phyloP scores from a whole-genome alignment of 2,888 invertebrate genomes.

The Tenodera sinensis region DNA sequence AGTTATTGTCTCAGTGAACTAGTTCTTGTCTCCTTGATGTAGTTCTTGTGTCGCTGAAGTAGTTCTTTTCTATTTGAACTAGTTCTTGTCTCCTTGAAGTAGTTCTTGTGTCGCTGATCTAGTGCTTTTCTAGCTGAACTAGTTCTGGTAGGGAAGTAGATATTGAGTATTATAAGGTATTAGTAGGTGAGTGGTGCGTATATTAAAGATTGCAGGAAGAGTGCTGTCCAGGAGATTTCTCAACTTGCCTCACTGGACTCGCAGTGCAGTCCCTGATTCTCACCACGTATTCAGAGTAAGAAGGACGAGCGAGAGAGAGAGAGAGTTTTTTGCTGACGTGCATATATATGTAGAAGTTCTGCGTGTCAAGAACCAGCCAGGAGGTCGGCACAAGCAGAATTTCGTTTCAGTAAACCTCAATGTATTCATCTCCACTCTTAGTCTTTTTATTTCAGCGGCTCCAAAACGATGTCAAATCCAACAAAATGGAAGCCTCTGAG shows the following conservation, averaged over 20 bases:
- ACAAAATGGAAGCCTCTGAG: background rate
- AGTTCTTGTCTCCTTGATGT: no score
- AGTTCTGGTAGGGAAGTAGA: no score
- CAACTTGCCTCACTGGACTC: background rate
- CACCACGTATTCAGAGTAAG: background rate
- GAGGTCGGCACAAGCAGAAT: background rate
- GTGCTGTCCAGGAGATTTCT: no score
- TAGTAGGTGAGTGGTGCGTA: no score
- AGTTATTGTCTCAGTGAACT: no score
- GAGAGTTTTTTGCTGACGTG: background rate
- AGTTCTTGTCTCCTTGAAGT: no score
- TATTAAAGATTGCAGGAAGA: no score
- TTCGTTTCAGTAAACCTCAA: background rate
- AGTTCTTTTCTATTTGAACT: no score
- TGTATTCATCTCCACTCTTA: background rate
- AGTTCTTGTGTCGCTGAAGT: no score
- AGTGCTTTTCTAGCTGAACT: no score
- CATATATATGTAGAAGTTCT: background rate
- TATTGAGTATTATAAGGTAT: no score
- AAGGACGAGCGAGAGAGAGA: background rate
- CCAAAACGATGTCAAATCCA: background rate
- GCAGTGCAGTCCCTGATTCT: background rate
- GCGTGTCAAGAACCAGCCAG: background rate
- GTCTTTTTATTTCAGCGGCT: background rate
- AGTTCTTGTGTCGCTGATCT: no score